These are phyloP conservation scores for Toxotes chatareus DNA, from an alignment of 2,113 vertebrate genomes.

Conservation along the genomic window DNA sequence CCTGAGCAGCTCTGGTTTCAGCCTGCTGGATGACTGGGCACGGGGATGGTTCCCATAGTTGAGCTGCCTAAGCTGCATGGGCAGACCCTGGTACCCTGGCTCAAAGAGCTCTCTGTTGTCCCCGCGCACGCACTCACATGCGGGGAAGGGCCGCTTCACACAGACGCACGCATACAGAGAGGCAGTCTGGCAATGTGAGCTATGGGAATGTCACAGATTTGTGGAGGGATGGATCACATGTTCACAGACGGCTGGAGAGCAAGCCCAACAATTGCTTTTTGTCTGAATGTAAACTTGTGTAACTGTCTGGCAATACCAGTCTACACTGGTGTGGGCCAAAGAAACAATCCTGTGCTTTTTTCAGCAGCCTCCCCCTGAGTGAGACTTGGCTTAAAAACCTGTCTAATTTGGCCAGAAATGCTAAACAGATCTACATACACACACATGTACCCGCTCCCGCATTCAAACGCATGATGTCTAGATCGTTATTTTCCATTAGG, in stretches of 20 bases:
- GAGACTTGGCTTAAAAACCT: conserved; percentile 44
- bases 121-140: conserved; percentile 28
- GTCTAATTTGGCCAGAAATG: conserved; percentile 42
- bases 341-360: conserved; percentile 54
- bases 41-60: conserved; percentile 82
- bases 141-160: conserved; percentile 68
- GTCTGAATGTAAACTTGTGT: conserved; percentile 82
- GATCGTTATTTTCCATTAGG: conserved; percentile 45
- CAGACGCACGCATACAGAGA: conserved; percentile 48
- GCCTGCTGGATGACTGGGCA: conserved; percentile 69
- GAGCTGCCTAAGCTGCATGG: conserved; percentile 77
- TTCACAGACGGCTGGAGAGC: conserved; percentile 67
- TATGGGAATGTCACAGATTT: conserved; percentile 80
- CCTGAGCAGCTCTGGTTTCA: conserved; percentile 74
- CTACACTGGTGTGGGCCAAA: conserved; percentile 34
- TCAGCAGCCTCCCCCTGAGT: conserved; percentile 17
- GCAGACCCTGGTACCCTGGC: conserved; percentile 63
- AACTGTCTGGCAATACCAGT: conserved; percentile 84
- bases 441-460: conserved; percentile 6
- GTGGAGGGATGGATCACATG: conserved; percentile 80
- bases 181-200: conserved; percentile 73
- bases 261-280: conserved; percentile 85
- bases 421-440: conserved; percentile 33
- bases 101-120: conserved; percentile 85
- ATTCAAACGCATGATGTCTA: conserved; percentile 33